phyloP scores from a whole-genome alignment of 2,797 vertebrate genomes.

The Poecile montanus region DNA sequence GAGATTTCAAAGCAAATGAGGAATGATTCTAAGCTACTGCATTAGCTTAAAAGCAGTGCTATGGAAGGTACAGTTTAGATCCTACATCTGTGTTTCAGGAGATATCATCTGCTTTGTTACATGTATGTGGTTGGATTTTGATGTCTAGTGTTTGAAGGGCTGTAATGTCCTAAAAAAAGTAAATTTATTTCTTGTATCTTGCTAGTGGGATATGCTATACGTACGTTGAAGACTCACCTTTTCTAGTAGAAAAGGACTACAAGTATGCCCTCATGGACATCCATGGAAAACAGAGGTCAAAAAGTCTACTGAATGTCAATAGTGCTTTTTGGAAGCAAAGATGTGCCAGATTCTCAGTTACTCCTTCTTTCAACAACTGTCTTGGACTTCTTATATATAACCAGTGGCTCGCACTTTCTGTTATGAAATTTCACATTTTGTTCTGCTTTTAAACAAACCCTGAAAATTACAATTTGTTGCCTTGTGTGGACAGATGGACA shows the following conservation, averaged over 20 bases:
- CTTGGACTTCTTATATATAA: background rate
- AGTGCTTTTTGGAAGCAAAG: background rate
- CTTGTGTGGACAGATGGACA: background rate
- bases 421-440: background rate
- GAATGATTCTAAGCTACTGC: background rate
- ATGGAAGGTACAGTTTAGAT: background rate
- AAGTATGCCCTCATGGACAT: background rate
- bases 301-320: slow-evolving; percentile 5
- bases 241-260: slow-evolving; percentile 4
- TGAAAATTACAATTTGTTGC: background rate
- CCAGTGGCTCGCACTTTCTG: background rate
- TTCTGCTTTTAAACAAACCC: background rate
- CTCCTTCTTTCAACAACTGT: background rate
- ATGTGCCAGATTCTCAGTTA: background rate
- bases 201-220: background rate
- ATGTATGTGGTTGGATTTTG: background rate
- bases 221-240: background rate
- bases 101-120: background rate
- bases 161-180: background rate
- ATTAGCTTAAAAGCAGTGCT: background rate
- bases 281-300: background rate
- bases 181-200: background rate
- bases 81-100: background rate
- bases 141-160: slow-evolving; percentile 4
- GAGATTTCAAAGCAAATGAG: background rate